Conservation (phyloP, 2,797 vertebrate species). For the Etheostoma perlongum region DNA sequence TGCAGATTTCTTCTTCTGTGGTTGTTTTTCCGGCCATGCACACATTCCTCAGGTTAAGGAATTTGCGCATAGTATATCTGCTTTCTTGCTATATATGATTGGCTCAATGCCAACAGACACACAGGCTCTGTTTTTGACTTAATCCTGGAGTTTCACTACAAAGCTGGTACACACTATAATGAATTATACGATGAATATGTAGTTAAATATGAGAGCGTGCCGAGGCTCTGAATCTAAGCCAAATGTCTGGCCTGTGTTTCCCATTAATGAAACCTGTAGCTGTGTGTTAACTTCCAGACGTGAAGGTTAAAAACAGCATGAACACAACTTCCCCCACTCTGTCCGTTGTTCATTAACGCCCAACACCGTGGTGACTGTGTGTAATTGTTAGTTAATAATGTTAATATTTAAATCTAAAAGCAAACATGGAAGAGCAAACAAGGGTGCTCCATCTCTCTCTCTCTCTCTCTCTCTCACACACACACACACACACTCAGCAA, state of each 20-base stretch:
- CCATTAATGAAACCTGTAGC: slow-evolving; percentile 3
- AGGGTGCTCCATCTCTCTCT: slow-evolving; percentile 24
- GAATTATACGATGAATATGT: slow-evolving; percentile 31
- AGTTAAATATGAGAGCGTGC: not conserved
- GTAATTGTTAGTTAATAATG: slow-evolving; percentile 31
- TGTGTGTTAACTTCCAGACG: not conserved
- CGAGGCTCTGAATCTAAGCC: slow-evolving; percentile 6
- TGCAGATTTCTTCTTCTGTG: slow-evolving; percentile 11
- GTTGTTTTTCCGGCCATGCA: slow-evolving; percentile 32
- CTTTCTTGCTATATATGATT: too few relatives aligned
- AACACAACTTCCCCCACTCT: not conserved
- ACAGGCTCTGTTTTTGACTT: slow-evolving; percentile 7
- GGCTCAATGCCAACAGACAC: slow-evolving; percentile 46
- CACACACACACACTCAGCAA: slow-evolving; percentile 54
- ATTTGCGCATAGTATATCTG: slow-evolving; percentile 30
- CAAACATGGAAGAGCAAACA: slow-evolving; percentile 67
- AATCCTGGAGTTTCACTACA: slow-evolving; percentile 52
- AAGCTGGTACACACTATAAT: slow-evolving; percentile 22
- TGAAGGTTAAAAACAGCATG: not conserved
- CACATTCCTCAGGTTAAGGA: slow-evolving; percentile 57
- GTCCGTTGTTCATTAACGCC: not conserved
- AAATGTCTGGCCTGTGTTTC: slow-evolving; percentile 28
- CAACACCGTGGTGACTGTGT: not conserved
- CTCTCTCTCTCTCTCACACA: not conserved
- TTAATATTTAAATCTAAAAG: slow-evolving; percentile 46